Evolutionary conservation across 1,140 invertebrate genomes (phyloP), one percentile per base, ranked within the genome.

Genomic region (Forficula auricularia): DNA sequence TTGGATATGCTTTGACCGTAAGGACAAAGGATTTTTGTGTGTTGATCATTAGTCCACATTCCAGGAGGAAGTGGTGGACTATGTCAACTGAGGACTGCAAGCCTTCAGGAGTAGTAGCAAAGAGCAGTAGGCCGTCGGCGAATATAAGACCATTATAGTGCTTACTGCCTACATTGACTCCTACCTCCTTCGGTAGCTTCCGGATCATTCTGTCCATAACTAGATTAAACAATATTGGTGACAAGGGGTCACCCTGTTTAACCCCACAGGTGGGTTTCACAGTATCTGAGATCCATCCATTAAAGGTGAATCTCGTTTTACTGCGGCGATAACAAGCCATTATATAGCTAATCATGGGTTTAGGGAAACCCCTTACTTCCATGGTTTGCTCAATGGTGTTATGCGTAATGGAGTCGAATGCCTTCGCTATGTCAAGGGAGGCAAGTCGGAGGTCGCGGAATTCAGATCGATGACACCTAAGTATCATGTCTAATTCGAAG

Each of bases 191-290:
- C 1, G 32, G 35, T 8, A 52, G 9, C 2, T 22, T 16, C 19
- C 45, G 20, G 0, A 68, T 42, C 0, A 58, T 37, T 0, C 53
- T 43, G 36, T 70, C 62, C 33, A 69, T 52, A 0, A 60, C 59
- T 20, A 63, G 35, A 45, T 67, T 69, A 43, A 70, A 71, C 2
- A 70, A 49, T 2, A 66, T 27, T 27, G 22, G 22, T 27, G 22
- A 27, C 22, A 27, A 27, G 22, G 22, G 22, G 22, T 27, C 22
- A 0, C 69, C 67, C 44, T 70, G 68, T 33, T 63, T 59, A 1
- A 68, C 66, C 0, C 66, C 67, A 16, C 54, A n/a, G 10, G 22
- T 27, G 22, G 22, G 22, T 27, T 31, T 9, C 18, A 35, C 52
- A 33, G 3, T 37, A 0, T 15, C 49, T 40, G 3, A 27, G 22